A percentile compares a stretch with the other conserved stretches of the same genome.
Evolutionary conservation across 2,797 vertebrate species (phyloP).

Genomic region (Coregonus ussuriensis): DNA sequence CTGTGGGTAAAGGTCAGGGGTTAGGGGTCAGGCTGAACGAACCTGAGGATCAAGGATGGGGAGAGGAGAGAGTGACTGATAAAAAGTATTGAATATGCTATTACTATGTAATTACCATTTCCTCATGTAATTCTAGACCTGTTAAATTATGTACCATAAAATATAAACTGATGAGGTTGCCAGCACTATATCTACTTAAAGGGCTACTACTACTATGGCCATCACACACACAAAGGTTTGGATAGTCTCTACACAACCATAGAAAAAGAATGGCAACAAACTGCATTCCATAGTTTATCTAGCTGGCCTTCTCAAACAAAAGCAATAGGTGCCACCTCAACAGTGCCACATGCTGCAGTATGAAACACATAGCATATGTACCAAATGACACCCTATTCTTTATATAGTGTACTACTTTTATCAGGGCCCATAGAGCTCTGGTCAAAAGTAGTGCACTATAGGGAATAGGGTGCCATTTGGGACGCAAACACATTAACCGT

Average conservation of each 20-base stretch:
- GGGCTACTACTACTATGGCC: no score
- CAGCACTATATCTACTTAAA: not conserved
- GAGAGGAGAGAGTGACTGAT: not conserved
- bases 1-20: not conserved
- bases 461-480: no score
- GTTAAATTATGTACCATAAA: not conserved
- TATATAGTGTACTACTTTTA: no score
- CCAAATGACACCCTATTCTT: no score
- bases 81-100: not conserved
- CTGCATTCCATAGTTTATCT: no score
- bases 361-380: no score
- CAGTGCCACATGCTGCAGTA: constrained; percentile 54
- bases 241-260: no score
- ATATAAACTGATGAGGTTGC: not conserved
- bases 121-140: not conserved
- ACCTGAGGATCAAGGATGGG: not conserved
- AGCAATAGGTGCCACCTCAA: constrained; percentile 26
- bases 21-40: not conserved
- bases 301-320: not conserved
- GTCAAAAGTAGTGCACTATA: no score
- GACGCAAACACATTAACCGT: no score
- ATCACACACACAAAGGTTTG: no score
- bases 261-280: no score
- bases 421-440: no score
- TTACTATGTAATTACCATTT: not conserved